A percentile compares a stretch with the other conserved stretches of the same genome.
Evolutionary conservation across 2,797 vertebrate species (phyloP).

Genomic region (Melanogrammus aeglefinus): DNA sequence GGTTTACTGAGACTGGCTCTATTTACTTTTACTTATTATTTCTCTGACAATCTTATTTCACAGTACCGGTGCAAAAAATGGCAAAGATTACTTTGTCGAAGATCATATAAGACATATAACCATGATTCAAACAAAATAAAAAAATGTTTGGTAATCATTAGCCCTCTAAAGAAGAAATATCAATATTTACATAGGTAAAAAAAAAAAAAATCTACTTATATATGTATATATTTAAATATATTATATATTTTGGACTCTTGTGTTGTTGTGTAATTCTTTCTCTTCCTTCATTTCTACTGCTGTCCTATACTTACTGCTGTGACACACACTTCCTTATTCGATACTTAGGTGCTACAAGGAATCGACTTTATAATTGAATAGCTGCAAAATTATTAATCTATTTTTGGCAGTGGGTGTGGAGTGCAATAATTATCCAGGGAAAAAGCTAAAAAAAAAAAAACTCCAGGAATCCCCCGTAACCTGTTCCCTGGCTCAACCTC

Average conservation of each 20-base stretch:
- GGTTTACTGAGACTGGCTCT: no score
- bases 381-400: conserved; percentile 35
- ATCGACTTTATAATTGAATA: conserved; percentile 20
- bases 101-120: no score
- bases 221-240: background rate
- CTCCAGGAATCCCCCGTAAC: conserved; percentile 80
- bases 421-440: conserved; percentile 69
- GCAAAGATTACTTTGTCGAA: no score
- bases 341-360: background rate
- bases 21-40: no score
- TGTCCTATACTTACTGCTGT: background rate
- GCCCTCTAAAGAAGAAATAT: no score
- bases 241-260: background rate
- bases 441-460: conserved; percentile 57
- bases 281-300: background rate
- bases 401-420: conserved; percentile 58
- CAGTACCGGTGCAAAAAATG: no score
- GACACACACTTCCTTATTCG: background rate
- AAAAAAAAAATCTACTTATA: no score
- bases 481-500: conserved; percentile 65
- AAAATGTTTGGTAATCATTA: no score
- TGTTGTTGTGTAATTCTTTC: no score
- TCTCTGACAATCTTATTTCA: no score
- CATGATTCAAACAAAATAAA: no score
- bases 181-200: no score